These are phyloP conservation scores for Pammene aurita DNA, from an alignment of 2,888 invertebrate genomes.

Conservation along the genomic window DNA sequence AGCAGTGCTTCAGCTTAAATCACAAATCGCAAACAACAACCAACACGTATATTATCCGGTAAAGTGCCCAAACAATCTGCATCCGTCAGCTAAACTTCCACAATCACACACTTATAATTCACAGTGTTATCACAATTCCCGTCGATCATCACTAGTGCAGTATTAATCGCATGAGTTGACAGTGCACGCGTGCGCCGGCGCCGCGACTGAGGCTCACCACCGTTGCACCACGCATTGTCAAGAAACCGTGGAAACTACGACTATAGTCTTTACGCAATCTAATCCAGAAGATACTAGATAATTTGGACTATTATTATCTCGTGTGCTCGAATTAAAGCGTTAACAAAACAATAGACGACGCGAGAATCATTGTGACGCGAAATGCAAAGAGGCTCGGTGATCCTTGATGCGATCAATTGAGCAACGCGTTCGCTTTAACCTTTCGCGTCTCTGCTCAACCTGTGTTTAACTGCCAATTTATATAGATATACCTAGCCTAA, in stretches of 20 bases:
- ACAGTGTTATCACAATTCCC: conserved; percentile 41
- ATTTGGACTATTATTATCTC: conserved; percentile 64
- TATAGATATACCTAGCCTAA: conserved; percentile 4
- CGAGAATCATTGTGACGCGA: conserved; percentile 37
- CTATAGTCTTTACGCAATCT: conserved; percentile 75
- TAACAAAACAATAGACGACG: conserved; percentile 42
- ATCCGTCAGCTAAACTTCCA: conserved; percentile 15
- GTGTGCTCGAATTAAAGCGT: conserved; percentile 47
- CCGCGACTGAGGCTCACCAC: conserved; percentile 67
- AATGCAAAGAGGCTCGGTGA: conserved; percentile 29
- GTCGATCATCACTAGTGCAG: conserved; percentile 50
- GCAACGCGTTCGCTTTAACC: conserved; percentile 32
- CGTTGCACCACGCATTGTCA: conserved; percentile 79
- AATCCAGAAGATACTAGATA: conserved; percentile 72
- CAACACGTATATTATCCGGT: background rate
- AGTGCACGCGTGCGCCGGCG: conserved; percentile 71
- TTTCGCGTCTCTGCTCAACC: conserved; percentile 32
- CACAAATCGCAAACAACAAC: background rate
- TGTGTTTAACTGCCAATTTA: conserved; percentile 28
- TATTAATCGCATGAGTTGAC: conserved; percentile 64
- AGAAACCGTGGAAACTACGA: conserved; percentile 76
- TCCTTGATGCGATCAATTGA: conserved; percentile 40
- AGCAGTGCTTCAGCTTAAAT: background rate
- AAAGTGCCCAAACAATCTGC: conserved; percentile 31
- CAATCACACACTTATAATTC: conserved; percentile 30